Evolutionary conservation across 2,888 invertebrate genomes (phyloP).

Genomic region (Lithodes maja): DNA sequence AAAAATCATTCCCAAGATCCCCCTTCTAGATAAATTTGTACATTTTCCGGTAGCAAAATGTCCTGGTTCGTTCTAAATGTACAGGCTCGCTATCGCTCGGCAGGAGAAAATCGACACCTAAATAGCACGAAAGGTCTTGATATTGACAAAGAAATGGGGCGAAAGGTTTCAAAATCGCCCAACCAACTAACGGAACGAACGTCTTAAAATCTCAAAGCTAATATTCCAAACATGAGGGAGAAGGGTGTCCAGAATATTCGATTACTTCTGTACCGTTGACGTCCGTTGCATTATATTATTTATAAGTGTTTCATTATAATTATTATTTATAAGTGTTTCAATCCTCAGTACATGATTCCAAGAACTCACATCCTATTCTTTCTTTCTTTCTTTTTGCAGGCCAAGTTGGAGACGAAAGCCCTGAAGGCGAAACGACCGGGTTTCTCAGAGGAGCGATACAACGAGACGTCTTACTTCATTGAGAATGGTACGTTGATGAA

Average conservation of each 20-base stretch:
- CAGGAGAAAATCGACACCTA: no score
- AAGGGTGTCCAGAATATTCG: neutral
- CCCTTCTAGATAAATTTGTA: neutral
- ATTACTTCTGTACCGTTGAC: no score
- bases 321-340: neutral
- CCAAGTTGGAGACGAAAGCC: constrained; percentile 71
- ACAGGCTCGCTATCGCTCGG: no score
- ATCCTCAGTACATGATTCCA: no score
- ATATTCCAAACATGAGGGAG: neutral
- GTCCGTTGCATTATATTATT: neutral
- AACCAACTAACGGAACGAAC: no score
- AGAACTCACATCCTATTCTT: neutral
- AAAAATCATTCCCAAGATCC: no score
- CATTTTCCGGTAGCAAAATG: neutral
- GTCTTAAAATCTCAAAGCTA: no score
- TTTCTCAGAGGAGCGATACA: constrained; percentile 71
- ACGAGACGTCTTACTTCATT: constrained; percentile 75
- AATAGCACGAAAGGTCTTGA: no score
- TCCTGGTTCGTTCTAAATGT: no score
- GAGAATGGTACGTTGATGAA: constrained; percentile 73
- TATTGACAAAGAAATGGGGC: no score
- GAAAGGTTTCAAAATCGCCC: no score
- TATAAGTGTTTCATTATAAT: neutral
- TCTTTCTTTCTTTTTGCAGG: constrained; percentile 52
- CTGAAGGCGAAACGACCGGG: constrained; percentile 72